Evolutionary conservation across 2,797 vertebrate genomes (phyloP).

Genomic region (Phoebastria nigripes): DNA sequence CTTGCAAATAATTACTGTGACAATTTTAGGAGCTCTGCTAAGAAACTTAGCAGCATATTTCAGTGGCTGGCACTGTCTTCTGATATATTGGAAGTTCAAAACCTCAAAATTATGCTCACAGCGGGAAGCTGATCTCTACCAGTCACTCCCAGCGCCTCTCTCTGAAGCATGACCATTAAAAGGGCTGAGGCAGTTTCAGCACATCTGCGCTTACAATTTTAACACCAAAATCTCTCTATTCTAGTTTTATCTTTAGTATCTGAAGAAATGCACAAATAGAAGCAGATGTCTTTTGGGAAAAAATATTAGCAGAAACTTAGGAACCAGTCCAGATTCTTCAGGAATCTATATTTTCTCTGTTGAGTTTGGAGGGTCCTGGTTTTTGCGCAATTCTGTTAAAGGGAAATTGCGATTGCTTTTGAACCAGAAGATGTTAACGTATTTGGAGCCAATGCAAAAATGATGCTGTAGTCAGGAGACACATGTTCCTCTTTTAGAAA

Average conservation of each 20-base stretch:
- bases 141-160: background rate
- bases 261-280: background rate
- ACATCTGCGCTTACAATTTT: background rate
- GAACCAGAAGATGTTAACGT: background rate
- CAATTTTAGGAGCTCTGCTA: background rate
- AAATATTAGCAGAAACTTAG: background rate
- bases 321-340: background rate
- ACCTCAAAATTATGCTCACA: background rate
- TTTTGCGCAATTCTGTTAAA: background rate
- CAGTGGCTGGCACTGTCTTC: background rate
- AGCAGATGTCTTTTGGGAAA: background rate
- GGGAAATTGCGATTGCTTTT: accelerated
- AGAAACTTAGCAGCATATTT: background rate
- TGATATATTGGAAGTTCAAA: background rate
- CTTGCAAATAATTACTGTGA: slow-evolving; percentile 3
- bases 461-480: background rate
- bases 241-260: background rate
- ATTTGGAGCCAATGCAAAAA: background rate
- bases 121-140: background rate
- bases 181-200: background rate
- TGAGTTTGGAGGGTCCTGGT: background rate
- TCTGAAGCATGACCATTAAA: background rate
- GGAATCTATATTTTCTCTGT: background rate
- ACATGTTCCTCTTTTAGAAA: background rate
- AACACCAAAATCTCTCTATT: background rate